Conservation (phyloP, 2,113 vertebrate genomes). For the Naja naja region DNA sequence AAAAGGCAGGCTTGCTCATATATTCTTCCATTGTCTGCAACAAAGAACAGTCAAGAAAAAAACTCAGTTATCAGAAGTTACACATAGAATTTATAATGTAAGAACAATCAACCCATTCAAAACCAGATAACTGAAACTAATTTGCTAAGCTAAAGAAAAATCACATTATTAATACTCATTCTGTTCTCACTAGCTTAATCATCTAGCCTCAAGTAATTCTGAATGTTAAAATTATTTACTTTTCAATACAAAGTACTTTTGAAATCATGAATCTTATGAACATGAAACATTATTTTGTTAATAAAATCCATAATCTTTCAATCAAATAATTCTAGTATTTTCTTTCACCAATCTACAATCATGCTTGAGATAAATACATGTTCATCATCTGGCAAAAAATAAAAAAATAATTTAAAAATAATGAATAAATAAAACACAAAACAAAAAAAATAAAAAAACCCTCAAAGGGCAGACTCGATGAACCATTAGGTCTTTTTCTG, state of each 20-base stretch:
- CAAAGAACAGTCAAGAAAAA: constrained; percentile 20
- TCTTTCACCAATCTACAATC: not conserved
- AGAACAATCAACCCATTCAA: not conserved
- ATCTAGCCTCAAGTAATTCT: not conserved
- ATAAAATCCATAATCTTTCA: not conserved
- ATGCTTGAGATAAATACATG: not conserved
- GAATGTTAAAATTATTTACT: not conserved
- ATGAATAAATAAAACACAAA: not conserved
- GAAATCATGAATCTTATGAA: not conserved
- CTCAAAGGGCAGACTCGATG: not conserved
- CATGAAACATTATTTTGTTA: not conserved
- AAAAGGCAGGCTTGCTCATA: constrained; percentile 89
- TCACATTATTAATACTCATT: not conserved
- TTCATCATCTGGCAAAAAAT: not conserved
- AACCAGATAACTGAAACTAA: not conserved
- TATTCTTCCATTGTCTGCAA: constrained; percentile 93
- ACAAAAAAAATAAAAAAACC: not conserved
- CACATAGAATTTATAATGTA: not conserved
- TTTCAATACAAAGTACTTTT: not conserved
- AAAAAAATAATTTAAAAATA: not conserved
- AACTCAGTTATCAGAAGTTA: not conserved
- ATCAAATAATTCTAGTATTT: not conserved
- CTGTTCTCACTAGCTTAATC: not conserved
- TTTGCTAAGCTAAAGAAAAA: not conserved
- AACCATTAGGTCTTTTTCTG: not conserved